Evolutionary conservation across 2,113 vertebrate species (phyloP).

Genomic region (Lamprotornis superbus): DNA sequence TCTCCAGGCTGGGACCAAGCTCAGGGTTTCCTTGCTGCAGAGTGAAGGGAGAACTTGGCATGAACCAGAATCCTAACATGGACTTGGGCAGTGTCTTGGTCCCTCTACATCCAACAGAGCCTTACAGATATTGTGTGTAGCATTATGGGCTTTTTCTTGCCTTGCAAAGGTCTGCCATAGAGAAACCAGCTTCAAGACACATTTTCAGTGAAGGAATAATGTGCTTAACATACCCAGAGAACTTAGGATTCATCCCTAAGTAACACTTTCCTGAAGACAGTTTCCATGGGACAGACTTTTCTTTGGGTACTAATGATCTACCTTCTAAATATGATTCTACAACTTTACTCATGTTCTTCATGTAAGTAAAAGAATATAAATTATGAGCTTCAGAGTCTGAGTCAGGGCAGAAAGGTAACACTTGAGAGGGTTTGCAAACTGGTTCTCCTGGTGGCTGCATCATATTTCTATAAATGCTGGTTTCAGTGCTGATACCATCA

Average conservation of each 20-base stretch:
- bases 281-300: background rate
- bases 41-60: background rate
- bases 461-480: background rate
- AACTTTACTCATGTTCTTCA: background rate
- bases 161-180: background rate
- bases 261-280: background rate
- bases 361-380: background rate
- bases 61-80: accelerated
- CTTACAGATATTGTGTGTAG: background rate
- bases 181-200: background rate
- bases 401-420: background rate
- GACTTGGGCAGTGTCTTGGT: background rate
- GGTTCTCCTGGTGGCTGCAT: background rate
- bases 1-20: background rate
- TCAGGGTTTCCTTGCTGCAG: background rate
- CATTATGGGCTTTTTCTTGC: background rate
- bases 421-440: background rate
- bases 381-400: background rate
- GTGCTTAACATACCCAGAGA: background rate
- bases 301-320: background rate
- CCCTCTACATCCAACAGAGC: background rate
- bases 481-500: background rate
- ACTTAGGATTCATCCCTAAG: background rate
- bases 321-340: background rate
- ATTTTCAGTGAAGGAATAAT: background rate